Evolutionary conservation across 2,797 vertebrate genomes (phyloP), one percentile per base, ranked within the genome.

Genomic region (Myotis findleyi): DNA sequence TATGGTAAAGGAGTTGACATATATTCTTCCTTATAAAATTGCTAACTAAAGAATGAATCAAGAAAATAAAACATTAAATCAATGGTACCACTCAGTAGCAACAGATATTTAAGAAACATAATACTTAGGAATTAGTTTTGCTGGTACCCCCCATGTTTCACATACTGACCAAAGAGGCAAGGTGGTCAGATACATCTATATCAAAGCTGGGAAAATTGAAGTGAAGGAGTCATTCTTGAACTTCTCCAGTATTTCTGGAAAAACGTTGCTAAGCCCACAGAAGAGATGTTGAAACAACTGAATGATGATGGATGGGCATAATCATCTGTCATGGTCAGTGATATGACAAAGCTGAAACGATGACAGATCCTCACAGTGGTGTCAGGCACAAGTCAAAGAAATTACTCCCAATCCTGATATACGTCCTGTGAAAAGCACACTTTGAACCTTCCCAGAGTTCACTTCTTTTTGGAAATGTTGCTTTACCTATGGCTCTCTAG

Each of bases 41-140:
- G 17, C 21, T 73, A 44, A 76, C 44, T 77, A 51, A 91, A 68
- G 20, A 72, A 75, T 49, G 20, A 90, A 77, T 88, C 53, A 87
- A 73, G 47, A 88, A 92, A 92, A 90, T n/a, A 69, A 97, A 88
- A 47, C 13, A 47, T 53, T 68, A 33, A 71, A 75, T 86, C 55
- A 73, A 18, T 44, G 27, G 13, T 44, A 62, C 9, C 64, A 20
- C 51, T 71, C 23, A 59, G 17, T 20, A 83, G 27, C 36, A 36
- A 51, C 33, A 47, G 30, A 64, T 81, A 92, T 77, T 86, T 86
- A 27, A 64, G 85, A 79, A 82, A 41, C 25, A 64, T 2, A 66
- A 2, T 12, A 17, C 1, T 72, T 73, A 44, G 53, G 44, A 73
- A 75, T 87, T 86, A 16, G 18, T 87, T 90, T 75, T 84, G 33